These are phyloP conservation scores for Poecilia picta DNA, from an alignment of 2,797 vertebrate species.

Conservation along the genomic window DNA sequence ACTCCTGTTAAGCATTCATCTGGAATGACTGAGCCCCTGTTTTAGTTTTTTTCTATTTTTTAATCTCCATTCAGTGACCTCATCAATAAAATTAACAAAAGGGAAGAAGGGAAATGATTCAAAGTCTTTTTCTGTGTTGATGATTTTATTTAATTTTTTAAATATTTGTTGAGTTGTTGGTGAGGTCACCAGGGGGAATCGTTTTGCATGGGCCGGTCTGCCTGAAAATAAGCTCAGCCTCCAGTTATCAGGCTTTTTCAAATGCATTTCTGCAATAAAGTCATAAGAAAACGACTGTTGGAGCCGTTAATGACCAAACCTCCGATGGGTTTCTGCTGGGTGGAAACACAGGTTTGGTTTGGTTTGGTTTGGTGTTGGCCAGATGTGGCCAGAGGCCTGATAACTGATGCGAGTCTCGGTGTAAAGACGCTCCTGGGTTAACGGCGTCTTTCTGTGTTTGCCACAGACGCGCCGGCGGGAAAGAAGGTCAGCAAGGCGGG, in stretches of 20 bases:
- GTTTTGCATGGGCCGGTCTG: conserved; percentile 45
- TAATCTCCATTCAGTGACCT: conserved; percentile 49
- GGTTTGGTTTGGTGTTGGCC: conserved; percentile 2
- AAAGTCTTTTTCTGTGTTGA: not conserved
- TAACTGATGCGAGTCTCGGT: conserved; percentile 20
- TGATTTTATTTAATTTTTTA: not conserved
- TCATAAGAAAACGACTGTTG: not conserved
- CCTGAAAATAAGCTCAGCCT: conserved; percentile 3
- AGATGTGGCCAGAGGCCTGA: conserved; percentile 36
- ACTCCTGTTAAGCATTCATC: conserved; percentile 11
- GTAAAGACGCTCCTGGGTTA: not conserved
- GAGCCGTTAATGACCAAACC: not conserved
- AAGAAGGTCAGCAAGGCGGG: conserved; percentile 78
- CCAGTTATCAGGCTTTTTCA: conserved; percentile 48
- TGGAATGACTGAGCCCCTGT: conserved; percentile 5
- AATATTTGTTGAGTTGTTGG: conserved; percentile 20
- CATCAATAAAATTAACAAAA: conserved; percentile 27
- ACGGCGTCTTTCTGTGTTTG: conserved; percentile 18
- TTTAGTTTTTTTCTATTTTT: not conserved
- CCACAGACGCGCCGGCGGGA: conserved; percentile 44
- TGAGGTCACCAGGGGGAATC: conserved; percentile 47
- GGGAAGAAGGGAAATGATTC: not conserved
- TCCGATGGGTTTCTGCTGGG: not conserved
- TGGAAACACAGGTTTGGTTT: not conserved
- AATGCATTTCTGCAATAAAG: not conserved